These are phyloP conservation scores for Loris lydekkerianus DNA, from an alignment of 2,797 vertebrate genomes.

Conservation along the genomic window DNA sequence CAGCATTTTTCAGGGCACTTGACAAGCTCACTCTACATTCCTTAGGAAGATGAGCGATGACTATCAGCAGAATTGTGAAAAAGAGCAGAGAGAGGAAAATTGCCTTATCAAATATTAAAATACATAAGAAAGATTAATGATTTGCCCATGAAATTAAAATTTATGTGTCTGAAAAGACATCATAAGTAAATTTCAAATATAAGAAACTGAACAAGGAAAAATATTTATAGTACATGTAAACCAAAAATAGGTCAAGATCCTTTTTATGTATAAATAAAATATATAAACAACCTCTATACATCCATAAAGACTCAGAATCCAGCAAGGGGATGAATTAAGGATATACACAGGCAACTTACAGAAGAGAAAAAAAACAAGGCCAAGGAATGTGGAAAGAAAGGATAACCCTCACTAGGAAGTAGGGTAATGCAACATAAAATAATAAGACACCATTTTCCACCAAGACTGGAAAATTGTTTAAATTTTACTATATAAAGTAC, in stretches of 20 bases:
- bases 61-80: slow-evolving; percentile 2
- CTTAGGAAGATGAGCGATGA: slow-evolving; percentile 6
- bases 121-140: neutral
- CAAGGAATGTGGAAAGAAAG: neutral
- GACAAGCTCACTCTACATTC: neutral
- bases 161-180: slow-evolving; percentile 1
- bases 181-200: slow-evolving; percentile 41
- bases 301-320: neutral
- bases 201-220: slow-evolving; percentile 25
- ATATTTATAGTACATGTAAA: neutral
- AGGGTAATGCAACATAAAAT: neutral
- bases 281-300: neutral
- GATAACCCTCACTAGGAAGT: neutral
- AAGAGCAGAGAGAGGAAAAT: neutral
- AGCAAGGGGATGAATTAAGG: neutral
- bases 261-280: neutral
- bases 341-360: neutral
- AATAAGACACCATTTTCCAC: neutral
- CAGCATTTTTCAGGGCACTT: neutral
- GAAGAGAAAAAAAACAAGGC: neutral
- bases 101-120: slow-evolving; percentile 31
- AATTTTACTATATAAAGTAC: neutral
- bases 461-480: neutral
- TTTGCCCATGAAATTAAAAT: slow-evolving; percentile 7
- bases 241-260: neutral